A percentile compares a stretch with the other conserved stretches of the same genome.
phyloP scores from a whole-genome alignment of 1,140 invertebrate species.

The Aplysia californica region DNA sequence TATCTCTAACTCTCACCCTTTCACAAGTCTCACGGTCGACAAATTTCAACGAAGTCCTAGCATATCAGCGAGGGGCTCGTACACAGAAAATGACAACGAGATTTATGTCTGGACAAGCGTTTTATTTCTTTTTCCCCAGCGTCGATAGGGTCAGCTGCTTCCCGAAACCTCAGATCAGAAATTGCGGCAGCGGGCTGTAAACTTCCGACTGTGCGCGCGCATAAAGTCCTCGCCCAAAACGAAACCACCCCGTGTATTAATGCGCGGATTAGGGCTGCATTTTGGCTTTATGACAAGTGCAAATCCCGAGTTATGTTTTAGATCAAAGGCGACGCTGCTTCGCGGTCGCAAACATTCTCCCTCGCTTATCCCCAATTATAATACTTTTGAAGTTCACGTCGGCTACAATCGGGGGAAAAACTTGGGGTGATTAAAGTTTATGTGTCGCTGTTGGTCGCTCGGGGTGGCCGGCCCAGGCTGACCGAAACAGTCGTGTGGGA shows the following conservation, averaged over 20 bases:
- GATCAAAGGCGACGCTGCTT: not conserved
- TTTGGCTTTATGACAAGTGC: not conserved
- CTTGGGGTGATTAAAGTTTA: no score
- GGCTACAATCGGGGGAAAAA: no score
- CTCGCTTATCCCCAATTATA: conserved; percentile 11
- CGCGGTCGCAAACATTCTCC: not conserved
- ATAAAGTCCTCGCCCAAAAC: not conserved
- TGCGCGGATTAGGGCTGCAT: not conserved
- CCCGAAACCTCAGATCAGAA: not conserved
- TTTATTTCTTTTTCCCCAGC: not conserved
- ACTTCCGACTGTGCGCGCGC: conserved; percentile 8
- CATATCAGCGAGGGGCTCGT: no score
- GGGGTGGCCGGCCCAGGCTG: no score
- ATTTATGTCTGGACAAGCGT: not conserved
- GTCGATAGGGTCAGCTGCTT: not conserved
- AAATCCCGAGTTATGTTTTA: conserved; percentile 10
- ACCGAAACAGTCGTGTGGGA: no score
- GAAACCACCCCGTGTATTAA: not conserved
- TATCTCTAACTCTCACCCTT: no score
- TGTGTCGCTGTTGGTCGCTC: no score
- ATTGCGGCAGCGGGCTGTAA: not conserved
- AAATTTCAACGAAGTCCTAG: no score
- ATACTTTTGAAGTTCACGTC: not conserved
- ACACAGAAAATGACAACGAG: not conserved
- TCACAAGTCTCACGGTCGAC: no score